Evolutionary conservation across 2,888 invertebrate genomes (phyloP), one percentile per base, ranked within the genome.

Genomic region (Operophtera brumata): DNA sequence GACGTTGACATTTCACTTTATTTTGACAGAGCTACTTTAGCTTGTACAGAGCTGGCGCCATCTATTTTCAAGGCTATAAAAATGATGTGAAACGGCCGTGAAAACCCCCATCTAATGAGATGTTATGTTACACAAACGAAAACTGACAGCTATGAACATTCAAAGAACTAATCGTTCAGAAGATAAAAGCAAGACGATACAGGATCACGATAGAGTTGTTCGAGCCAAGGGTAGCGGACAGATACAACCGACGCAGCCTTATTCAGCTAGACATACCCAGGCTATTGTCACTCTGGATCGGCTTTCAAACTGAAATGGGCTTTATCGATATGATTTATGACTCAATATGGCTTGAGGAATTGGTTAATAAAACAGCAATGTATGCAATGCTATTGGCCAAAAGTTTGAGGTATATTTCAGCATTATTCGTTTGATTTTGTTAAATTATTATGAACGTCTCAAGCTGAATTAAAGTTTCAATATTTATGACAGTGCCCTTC

Each of bases 261-360:
- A 86, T 86, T 84, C 84, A 84, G 82, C 81, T 81, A 81, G 81
- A 80, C 77, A 69, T 78, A 39, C 1, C 14, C 1, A 32, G 13
- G 41, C 26, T 37, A 43, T 11, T 20, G 11, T 14, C 42, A 50
- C 50, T 48, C 1, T 13, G 0, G n/a, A 11, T 11, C n/a, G 8
- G n/a, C n/a, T 10, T 41, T 11, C n/a, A 41, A 9, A 11, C 10
- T 11, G 26, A 50, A 40, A 45, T 36, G 6, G 25, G 13, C 37
- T 47, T n/a, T 42, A 20, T 12, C 5, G 28, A 6, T 2, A 4
- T 9, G 35, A 1, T 1, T 14, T 36, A 14, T 0, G 36, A n/a
- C 41, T 25, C n/a, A 41, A 44, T 32, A 43, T 26, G 13, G 42
- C 42, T 43, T 43, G 42, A 13, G 32, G 2, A 20, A 20, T 20